Evolutionary conservation across 2,113 vertebrate species (phyloP).

Genomic region (Caranx melampygus): DNA sequence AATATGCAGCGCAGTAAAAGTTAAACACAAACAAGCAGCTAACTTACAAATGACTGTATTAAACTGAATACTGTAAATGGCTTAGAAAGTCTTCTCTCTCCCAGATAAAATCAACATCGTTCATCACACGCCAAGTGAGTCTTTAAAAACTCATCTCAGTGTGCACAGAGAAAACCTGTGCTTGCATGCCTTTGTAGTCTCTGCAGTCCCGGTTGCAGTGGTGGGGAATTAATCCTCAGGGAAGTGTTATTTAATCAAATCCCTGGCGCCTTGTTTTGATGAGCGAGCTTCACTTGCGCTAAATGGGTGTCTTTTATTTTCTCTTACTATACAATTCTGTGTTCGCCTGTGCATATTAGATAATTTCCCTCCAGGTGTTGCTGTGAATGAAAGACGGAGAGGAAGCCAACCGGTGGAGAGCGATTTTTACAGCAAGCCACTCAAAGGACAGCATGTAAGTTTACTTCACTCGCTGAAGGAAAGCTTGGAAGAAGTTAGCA

Average conservation of each 20-base stretch:
- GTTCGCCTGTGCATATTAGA: constrained; percentile 32
- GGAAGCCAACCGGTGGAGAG: constrained; percentile 58
- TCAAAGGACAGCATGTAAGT: constrained; percentile 73
- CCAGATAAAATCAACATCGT: constrained; percentile 84
- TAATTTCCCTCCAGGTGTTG: constrained; percentile 58
- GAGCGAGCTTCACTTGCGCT: constrained; percentile 46
- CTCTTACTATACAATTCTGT: constrained; percentile 30
- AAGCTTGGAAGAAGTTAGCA: neutral
- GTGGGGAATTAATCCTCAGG: constrained; percentile 57
- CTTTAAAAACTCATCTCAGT: constrained; percentile 42
- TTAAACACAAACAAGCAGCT: neutral
- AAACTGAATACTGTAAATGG: constrained; percentile 39
- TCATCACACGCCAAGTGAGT: constrained; percentile 81
- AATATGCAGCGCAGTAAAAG: neutral
- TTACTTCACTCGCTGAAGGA: constrained; percentile 16
- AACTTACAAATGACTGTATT: constrained; percentile 33
- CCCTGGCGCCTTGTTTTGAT: constrained; percentile 52
- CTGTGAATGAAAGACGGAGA: constrained; percentile 49
- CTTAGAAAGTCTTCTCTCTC: constrained; percentile 39
- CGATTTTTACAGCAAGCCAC: constrained; percentile 78
- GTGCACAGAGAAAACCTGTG: constrained; percentile 34
- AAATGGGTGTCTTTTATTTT: constrained; percentile 52
- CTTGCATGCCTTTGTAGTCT: constrained; percentile 55
- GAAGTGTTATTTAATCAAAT: constrained; percentile 63
- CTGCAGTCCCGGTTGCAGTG: constrained; percentile 42